phyloP scores from a whole-genome alignment of 37 sponge, comb jelly and placozoan genomes.

The Chondrilla cf. caribensis region DNA sequence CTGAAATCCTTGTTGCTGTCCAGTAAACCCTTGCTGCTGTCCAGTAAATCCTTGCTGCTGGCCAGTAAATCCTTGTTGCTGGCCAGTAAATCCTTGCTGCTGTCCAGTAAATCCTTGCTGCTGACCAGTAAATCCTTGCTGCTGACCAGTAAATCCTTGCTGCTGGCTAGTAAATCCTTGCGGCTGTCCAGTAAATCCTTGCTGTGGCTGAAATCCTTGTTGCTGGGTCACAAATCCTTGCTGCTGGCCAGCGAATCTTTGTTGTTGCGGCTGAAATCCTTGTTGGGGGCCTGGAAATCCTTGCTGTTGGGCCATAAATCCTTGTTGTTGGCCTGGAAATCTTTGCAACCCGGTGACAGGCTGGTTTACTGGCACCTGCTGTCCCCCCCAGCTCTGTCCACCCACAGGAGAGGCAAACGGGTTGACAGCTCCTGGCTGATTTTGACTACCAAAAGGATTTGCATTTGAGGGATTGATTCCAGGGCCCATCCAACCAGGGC shows the following conservation, averaged over 20 bases:
- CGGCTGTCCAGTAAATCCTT: neutral
- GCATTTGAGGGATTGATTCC: neutral
- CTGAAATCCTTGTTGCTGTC: neutral
- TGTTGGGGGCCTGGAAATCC: neutral
- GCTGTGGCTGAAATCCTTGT: neutral
- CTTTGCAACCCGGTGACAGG: neutral
- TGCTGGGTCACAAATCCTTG: neutral
- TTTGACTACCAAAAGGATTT: neutral
- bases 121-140: too few relatives aligned
- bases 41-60: neutral
- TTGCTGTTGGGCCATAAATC: neutral
- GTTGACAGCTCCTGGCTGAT: neutral
- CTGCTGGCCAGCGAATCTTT: neutral
- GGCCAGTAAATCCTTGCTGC: too few relatives aligned
- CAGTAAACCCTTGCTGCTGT: neutral
- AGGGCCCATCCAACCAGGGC: neutral
- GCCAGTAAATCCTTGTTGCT: neutral
- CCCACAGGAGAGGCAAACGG: neutral
- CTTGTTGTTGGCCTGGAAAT: neutral
- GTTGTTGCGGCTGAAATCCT: neutral
- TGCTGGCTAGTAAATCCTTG: neutral
- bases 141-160: too few relatives aligned
- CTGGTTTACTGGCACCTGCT: slow-evolving; percentile 1
- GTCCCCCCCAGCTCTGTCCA: neutral
- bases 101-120: too few relatives aligned